A percentile compares a stretch with the other conserved stretches of the same genome.
Evolutionary conservation across 2,888 invertebrate genomes (phyloP).

Genomic region (Caenorhabditis macrosperma): DNA sequence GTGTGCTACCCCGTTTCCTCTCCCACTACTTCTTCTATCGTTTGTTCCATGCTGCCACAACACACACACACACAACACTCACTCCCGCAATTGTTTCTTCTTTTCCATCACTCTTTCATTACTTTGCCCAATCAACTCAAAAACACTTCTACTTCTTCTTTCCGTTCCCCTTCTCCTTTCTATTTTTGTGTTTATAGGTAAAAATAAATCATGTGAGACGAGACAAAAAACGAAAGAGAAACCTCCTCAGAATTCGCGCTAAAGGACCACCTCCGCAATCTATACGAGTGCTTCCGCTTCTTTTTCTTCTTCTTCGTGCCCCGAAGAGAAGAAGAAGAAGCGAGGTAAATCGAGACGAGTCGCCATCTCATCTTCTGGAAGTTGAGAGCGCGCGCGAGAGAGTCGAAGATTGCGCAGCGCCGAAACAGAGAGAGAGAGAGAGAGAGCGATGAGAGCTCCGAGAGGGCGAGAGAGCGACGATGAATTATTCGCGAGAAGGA

Average conservation of each 20-base stretch:
- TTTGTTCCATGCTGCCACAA: constrained; percentile 38
- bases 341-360: constrained; percentile 53
- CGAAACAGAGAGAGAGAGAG: background rate
- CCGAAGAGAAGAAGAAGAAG: background rate
- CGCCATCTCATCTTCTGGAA: constrained; percentile 43
- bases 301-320: background rate
- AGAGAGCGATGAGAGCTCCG: background rate
- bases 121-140: background rate
- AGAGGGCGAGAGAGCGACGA: no score
- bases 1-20: constrained; percentile 27
- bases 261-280: constrained; percentile 8
- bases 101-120: constrained; percentile 33
- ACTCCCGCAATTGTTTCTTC: constrained; percentile 45
- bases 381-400: constrained; percentile 20
- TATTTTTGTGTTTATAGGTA: constrained; percentile 50
- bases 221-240: constrained; percentile 1
- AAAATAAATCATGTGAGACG: constrained; percentile 40
- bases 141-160: constrained; percentile 12
- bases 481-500: constrained; percentile 36
- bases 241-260: no score
- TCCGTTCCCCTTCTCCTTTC: constrained; percentile 2
- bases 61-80: constrained; percentile 15
- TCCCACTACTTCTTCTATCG: constrained; percentile 25
- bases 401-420: constrained; percentile 2
- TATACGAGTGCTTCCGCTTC: constrained; percentile 35